These are phyloP conservation scores for Hyposoter dolosus DNA, from an alignment of 2,888 invertebrate genomes.

Conservation along the genomic window DNA sequence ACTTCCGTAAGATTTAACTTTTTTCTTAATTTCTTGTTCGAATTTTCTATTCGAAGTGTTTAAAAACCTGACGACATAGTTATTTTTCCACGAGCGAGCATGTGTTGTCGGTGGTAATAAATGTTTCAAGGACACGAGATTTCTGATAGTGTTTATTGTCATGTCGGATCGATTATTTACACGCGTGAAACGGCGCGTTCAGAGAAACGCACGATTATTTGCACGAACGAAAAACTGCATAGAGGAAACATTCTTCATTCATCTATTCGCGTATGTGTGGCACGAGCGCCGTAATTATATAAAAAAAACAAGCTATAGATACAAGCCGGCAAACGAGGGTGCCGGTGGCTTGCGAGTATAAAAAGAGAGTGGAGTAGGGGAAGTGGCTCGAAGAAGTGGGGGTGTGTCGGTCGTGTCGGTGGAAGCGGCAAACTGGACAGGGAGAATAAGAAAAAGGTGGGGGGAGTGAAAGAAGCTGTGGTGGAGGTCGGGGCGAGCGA, in stretches of 20 bases:
- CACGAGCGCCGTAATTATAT: constrained; percentile 28
- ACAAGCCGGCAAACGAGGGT: constrained; percentile 25
- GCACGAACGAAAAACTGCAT: background rate
- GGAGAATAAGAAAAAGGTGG: background rate
- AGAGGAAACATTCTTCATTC: constrained; percentile 15
- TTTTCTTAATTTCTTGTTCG: constrained; percentile 61
- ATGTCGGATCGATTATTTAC: constrained; percentile 6
- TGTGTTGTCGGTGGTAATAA: constrained; percentile 16
- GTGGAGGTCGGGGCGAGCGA: background rate
- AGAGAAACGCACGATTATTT: background rate
- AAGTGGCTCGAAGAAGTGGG: background rate
- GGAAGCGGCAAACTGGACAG: background rate
- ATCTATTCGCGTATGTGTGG: background rate
- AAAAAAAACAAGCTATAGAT: constrained; percentile 18
- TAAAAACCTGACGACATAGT: constrained; percentile 20
- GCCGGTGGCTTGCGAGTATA: background rate
- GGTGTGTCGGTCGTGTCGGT: background rate
- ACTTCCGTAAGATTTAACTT: constrained; percentile 71
- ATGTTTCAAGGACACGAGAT: constrained; percentile 19
- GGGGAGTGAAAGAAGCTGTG: background rate
- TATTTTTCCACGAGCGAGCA: constrained; percentile 7
- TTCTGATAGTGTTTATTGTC: constrained; percentile 45
- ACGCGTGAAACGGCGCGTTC: constrained; percentile 13
- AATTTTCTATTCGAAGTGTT: constrained; percentile 27
- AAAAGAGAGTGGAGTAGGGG: background rate